These are phyloP conservation scores for Lonchura striata DNA, from an alignment of 2,113 vertebrate genomes.

Conservation along the genomic window DNA sequence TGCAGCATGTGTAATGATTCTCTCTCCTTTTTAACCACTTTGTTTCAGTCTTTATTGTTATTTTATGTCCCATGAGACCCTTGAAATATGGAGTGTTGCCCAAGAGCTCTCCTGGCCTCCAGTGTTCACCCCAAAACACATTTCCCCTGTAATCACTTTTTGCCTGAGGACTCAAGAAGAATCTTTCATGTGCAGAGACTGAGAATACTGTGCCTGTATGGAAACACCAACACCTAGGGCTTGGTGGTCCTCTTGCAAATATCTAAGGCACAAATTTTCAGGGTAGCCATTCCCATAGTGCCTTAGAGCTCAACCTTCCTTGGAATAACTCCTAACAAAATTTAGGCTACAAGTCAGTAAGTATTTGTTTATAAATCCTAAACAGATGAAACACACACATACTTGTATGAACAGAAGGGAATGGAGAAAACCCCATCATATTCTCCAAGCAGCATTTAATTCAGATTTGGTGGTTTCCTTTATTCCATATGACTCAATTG, in stretches of 20 bases:
- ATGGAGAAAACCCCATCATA: neutral
- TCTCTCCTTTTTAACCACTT: neutral
- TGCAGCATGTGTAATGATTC: neutral
- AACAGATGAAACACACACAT: neutral
- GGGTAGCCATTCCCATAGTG: neutral
- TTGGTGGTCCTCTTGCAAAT: neutral
- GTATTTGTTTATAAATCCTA: constrained; percentile 27
- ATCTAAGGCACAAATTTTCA: neutral
- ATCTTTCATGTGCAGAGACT: neutral
- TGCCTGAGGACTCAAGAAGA: neutral
- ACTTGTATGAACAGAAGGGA: neutral
- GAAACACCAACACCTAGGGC: accelerated
- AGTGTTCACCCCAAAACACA: neutral
- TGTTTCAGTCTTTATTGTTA: neutral
- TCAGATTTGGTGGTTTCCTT: neutral
- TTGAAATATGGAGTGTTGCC: neutral
- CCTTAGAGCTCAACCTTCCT: neutral
- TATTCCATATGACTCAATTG: neutral
- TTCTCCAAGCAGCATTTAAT: neutral
- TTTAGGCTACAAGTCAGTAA: neutral
- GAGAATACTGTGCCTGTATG: neutral
- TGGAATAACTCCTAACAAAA: neutral
- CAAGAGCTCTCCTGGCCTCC: neutral
- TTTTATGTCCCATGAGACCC: neutral
- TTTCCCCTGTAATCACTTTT: neutral